A percentile compares a stretch with the other conserved stretches of the same genome.
Evolutionary conservation across 2,113 vertebrate species (phyloP).

Genomic region (Crotalus helleri): DNA sequence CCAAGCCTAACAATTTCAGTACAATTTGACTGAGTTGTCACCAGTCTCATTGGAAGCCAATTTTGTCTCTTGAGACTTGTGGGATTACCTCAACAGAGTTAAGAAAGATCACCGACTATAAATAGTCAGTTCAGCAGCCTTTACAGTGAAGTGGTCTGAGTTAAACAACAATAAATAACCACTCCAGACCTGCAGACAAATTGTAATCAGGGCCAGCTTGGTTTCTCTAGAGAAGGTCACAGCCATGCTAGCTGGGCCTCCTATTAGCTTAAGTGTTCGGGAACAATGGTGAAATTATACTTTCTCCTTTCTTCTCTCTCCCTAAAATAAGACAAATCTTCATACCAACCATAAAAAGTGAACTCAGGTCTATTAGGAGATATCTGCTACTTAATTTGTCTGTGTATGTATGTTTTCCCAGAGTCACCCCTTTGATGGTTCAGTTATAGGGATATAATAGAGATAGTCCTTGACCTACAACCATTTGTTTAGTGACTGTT

Average conservation of each 20-base stretch:
- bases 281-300: neutral
- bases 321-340: neutral
- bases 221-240: neutral
- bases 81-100: neutral
- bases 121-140: neutral
- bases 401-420: neutral
- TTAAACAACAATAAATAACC: neutral
- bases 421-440: no score
- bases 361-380: neutral
- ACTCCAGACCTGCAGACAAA: neutral
- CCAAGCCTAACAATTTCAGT: neutral
- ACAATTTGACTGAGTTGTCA: neutral
- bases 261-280: neutral
- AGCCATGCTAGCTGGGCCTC: neutral
- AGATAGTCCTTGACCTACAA: neutral
- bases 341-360: neutral
- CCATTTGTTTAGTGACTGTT: neutral
- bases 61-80: neutral
- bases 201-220: neutral
- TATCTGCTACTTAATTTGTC: neutral
- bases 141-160: neutral
- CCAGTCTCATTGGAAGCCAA: slow-evolving; percentile 4
- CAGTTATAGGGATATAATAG: neutral
- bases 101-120: neutral
- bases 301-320: neutral